Evolutionary conservation across 2,797 vertebrate genomes (phyloP).

Genomic region (Gambelia wislizenii): DNA sequence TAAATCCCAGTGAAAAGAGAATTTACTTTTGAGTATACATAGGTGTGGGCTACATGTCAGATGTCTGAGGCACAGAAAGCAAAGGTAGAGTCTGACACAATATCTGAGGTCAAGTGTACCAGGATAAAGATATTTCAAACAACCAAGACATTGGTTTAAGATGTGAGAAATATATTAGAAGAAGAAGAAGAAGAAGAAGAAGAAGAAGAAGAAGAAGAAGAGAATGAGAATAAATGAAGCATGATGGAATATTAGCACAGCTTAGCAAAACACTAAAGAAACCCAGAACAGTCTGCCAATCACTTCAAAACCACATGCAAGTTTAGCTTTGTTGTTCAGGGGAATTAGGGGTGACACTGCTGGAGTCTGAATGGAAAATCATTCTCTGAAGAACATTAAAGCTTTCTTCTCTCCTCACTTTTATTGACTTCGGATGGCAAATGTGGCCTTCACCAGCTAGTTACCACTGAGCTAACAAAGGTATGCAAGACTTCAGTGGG

Average conservation of each 20-base stretch:
- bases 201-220: conserved; percentile 68
- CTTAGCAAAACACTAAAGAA: conserved; percentile 75
- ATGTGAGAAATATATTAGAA: conserved; percentile 68
- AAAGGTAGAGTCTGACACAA: conserved; percentile 77
- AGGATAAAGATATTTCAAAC: conserved; percentile 77
- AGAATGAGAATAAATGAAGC: conserved; percentile 78
- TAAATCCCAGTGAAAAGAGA: no score
- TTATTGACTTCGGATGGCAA: conserved; percentile 60
- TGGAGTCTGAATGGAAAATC: conserved; percentile 63
- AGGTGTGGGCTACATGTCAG: conserved; percentile 59
- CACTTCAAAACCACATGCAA: conserved; percentile 65
- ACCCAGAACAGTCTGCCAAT: conserved; percentile 70
- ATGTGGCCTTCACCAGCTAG: conserved; percentile 11
- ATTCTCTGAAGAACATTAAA: conserved; percentile 57
- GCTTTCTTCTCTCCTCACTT: conserved; percentile 43
- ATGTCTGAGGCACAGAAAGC: conserved; percentile 83
- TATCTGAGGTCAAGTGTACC: conserved; percentile 85
- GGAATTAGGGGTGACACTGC: conserved; percentile 56
- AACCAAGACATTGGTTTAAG: conserved; percentile 76
- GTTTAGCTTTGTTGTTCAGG: conserved; percentile 66
- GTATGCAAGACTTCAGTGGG: conserved; percentile 38
- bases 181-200: conserved; percentile 65
- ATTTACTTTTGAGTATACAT: neutral
- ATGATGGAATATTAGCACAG: conserved; percentile 76
- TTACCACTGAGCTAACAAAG: conserved; percentile 46